phyloP scores from a whole-genome alignment of 2,888 invertebrate genomes.

The Drosophila neonasuta region DNA sequence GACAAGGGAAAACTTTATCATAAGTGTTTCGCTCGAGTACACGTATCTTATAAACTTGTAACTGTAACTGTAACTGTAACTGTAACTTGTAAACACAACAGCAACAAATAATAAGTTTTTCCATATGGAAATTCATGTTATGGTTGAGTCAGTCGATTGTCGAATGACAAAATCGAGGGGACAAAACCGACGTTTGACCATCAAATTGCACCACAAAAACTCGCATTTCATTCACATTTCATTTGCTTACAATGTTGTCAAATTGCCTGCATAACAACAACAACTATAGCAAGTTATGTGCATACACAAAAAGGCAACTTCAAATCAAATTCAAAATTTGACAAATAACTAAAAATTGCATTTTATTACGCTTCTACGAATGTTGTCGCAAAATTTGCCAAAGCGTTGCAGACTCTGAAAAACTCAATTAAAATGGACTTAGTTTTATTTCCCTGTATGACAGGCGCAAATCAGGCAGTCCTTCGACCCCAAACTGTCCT shows the following conservation, averaged over 20 bases:
- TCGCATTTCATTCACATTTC: slow-evolving; percentile 54
- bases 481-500: not conserved
- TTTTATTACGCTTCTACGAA: slow-evolving; percentile 50
- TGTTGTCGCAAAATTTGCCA: slow-evolving; percentile 45
- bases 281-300: not conserved
- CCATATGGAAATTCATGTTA: slow-evolving; percentile 23
- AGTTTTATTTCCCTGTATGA: slow-evolving; percentile 61
- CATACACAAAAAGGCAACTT: slow-evolving; percentile 39
- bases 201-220: slow-evolving; percentile 37
- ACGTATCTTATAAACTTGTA: slow-evolving; percentile 7
- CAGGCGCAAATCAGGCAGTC: slow-evolving; percentile 54
- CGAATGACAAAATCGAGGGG: slow-evolving; percentile 3
- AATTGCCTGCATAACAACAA: slow-evolving; percentile 50
- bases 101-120: slow-evolving; percentile 14
- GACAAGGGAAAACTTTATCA: slow-evolving; percentile 49
- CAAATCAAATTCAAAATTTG: slow-evolving; percentile 61
- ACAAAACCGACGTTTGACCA: slow-evolving; percentile 19
- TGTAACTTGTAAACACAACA: slow-evolving; percentile 7
- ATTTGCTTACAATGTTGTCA: slow-evolving; percentile 54
- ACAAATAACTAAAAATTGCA: slow-evolving; percentile 62
- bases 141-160: not conserved
- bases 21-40: slow-evolving; percentile 14
- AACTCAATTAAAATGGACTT: slow-evolving; percentile 76
- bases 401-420: slow-evolving; percentile 42
- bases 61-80: slow-evolving; percentile 14